Percentiles rank a stretch among this genome's conserved stretches.
phyloP scores from a whole-genome alignment of 2,797 vertebrate genomes.

The Spinibarbus caldwelli region DNA sequence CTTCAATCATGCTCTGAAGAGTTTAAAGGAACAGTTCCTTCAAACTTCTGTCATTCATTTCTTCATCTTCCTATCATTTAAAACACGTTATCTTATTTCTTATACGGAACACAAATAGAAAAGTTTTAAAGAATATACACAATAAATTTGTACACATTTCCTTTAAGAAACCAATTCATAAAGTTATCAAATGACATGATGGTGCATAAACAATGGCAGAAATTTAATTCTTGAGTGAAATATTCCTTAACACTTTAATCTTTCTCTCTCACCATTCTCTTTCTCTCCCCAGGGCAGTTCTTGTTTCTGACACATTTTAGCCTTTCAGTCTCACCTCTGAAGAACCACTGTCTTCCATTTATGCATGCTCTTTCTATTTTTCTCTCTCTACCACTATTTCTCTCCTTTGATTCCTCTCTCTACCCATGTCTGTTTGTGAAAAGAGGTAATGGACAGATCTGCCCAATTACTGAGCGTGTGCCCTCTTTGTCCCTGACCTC shows the following conservation, averaged over 20 bases:
- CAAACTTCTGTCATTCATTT: too few species aligned
- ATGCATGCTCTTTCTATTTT: constrained; percentile 21
- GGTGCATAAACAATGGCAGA: not conserved
- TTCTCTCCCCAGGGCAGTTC: constrained; percentile 5
- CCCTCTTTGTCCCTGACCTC: constrained; percentile 45
- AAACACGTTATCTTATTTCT: too few species aligned
- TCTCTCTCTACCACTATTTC: not conserved
- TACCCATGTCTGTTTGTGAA: constrained; percentile 19
- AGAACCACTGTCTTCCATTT: constrained; percentile 22
- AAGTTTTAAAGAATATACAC: too few species aligned
- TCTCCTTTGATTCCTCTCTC: not conserved
- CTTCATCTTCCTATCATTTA: too few species aligned
- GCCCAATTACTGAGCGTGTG: constrained; percentile 49
- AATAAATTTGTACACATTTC: too few species aligned
- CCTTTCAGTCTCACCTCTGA: constrained; percentile 15
- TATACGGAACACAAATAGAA: too few species aligned
- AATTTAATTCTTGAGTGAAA: not conserved
- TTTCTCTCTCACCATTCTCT: not conserved
- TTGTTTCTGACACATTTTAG: constrained; percentile 14
- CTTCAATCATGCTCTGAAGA: too few species aligned
- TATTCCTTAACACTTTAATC: not conserved
- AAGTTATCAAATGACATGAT: not conserved
- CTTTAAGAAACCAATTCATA: too few species aligned
- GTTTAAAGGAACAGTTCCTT: too few species aligned
- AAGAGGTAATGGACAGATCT: constrained; percentile 43